Evolutionary conservation across 2,888 invertebrate species (phyloP), one percentile per base, ranked within the genome.

Genomic region (Leptarthrus brevirostris): DNA sequence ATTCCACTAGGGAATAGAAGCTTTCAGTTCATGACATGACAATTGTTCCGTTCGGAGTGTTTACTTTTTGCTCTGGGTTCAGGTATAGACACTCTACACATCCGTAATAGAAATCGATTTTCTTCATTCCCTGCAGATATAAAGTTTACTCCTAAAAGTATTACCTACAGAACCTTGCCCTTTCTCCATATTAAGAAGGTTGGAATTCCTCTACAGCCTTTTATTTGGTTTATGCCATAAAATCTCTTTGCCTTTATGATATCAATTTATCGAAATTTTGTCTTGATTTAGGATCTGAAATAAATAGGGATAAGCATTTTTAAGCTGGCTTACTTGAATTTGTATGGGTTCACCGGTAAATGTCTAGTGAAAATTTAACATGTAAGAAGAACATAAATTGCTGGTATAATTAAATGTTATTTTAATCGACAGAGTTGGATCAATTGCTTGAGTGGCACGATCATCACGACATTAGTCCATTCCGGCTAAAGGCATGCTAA

Each of bases 101-200:
- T 56, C 26, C 56, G 16, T 52, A 56, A 30, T 56, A n/a, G 16
- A 56, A 56, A 56, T 56, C 56, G 56, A 56, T 56, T 56, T 56
- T 56, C 56, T 56, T 56, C 1, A 4, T 4, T 30, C 26, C 56
- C 10, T n/a, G 14, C 30, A 34, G 56, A 30, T 4, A 49, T 8
- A 49, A 49, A 49, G 18, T 30, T 30, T 30, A 2, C 8, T 49
- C 16, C 49, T 14, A 8, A 30, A 30, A 30, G 49, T 49, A n/a
- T 30, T 26, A 56, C 34, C 56, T 34, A 24, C 24, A 24, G 30
- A 16, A 6, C 34, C 56, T 56, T 56, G 6, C 16, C 4, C 56
- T 56, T 56, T 30, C 8, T 1, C 4, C 30, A 6, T 30, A 8
- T 30, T 30, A 30, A 30, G 4, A 30, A 30, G 4, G 8, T 30